Evolutionary conservation across 2,888 invertebrate genomes (phyloP).

Genomic region (Limenitis camilla): DNA sequence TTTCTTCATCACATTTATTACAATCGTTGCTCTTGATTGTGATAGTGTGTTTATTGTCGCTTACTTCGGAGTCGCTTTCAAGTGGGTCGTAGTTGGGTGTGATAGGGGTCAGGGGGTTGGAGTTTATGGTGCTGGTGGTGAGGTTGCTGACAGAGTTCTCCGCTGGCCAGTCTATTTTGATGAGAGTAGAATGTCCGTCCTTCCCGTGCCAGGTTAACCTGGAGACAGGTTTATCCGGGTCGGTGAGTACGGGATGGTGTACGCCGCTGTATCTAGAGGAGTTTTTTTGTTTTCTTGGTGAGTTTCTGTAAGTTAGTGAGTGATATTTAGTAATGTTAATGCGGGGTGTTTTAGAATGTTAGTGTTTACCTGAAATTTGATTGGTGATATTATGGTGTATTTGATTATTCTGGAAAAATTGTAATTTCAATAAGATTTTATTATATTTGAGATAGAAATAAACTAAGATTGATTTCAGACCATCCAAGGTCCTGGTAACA

Average conservation of each 20-base stretch:
- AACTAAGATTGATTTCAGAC: not conserved
- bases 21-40: constrained; percentile 49
- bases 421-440: constrained; percentile 1
- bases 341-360: constrained; percentile 19
- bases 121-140: constrained; percentile 50
- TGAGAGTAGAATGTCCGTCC: constrained; percentile 64
- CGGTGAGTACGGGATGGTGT: constrained; percentile 41
- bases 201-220: constrained; percentile 64
- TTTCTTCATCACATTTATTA: constrained; percentile 48
- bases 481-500: no score
- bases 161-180: constrained; percentile 64
- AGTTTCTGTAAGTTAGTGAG: constrained; percentile 47
- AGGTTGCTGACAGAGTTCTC: constrained; percentile 50
- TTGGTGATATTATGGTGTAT: constrained; percentile 22
- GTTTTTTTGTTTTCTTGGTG: constrained; percentile 57
- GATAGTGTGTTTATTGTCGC: constrained; percentile 60
- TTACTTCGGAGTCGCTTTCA: constrained; percentile 62
- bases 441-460: not conserved
- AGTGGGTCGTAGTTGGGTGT: constrained; percentile 60
- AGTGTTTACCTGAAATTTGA: constrained; percentile 20
- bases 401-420: constrained; percentile 25
- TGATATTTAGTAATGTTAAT: constrained; percentile 13
- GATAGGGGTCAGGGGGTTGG: constrained; percentile 51
- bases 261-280: constrained; percentile 53
- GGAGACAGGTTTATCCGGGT: constrained; percentile 30